phyloP scores from a whole-genome alignment of 1,140 invertebrate species.

The Halesus radiatus region DNA sequence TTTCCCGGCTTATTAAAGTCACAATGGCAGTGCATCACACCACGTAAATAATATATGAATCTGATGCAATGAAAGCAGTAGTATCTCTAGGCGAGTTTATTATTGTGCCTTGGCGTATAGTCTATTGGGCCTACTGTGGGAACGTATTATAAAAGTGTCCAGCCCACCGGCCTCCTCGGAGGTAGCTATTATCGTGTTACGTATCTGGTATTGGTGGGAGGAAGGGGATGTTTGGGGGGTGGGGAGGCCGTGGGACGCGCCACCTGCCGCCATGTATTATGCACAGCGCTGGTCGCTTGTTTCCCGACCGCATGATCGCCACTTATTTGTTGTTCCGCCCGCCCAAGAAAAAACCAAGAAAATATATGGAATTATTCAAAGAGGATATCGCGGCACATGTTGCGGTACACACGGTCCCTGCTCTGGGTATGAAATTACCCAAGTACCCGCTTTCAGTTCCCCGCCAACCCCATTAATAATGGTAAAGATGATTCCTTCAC shows the following conservation, averaged over 20 bases:
- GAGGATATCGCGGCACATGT: slow-evolving; percentile 24
- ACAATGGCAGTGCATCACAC: no score
- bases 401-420: slow-evolving; percentile 14
- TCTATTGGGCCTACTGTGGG: no score
- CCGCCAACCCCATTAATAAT: background rate
- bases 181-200: no score
- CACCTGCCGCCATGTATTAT: slow-evolving; percentile 50
- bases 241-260: slow-evolving; percentile 28
- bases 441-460: background rate
- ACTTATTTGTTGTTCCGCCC: slow-evolving; percentile 44
- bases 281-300: slow-evolving; percentile 46
- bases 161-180: no score
- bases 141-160: no score
- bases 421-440: no score
- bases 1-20: no score
- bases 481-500: background rate
- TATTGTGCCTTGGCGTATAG: no score
- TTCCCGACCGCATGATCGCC: slow-evolving; percentile 43
- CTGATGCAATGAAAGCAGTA: no score
- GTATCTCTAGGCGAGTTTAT: no score
- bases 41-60: no score
- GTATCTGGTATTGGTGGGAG: no score
- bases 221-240: background rate
- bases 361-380: slow-evolving; percentile 30
- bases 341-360: slow-evolving; percentile 30